Conservation (phyloP, 2,113 vertebrate species). For the Pimephales promelas region DNA sequence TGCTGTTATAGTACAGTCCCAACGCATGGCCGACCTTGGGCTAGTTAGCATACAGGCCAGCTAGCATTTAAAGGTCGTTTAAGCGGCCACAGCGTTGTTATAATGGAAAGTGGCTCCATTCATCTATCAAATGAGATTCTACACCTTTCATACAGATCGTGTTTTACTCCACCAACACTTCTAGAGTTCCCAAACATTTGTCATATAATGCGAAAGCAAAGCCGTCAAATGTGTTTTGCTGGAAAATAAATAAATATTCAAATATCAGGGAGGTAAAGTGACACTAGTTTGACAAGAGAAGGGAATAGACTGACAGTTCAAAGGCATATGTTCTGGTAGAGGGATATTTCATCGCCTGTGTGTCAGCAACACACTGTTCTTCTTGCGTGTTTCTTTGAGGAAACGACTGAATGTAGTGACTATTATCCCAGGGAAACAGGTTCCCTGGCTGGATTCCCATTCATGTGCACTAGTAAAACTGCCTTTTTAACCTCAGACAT, state of each 20-base stretch:
- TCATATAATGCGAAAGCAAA: background rate
- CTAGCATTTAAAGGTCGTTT: conserved; percentile 16
- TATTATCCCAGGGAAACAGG: conserved; percentile 55
- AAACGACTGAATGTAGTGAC: conserved; percentile 55
- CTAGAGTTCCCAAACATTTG: conserved; percentile 1
- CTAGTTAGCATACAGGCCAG: conserved; percentile 40
- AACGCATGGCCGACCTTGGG: conserved; percentile 32
- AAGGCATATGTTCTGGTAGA: conserved; percentile 59
- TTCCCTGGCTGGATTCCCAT: conserved; percentile 54
- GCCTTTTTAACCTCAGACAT: conserved; percentile 44
- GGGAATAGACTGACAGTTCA: conserved; percentile 60
- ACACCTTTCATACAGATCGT: background rate
- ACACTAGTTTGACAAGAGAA: conserved; percentile 44
- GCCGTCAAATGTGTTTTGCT: conserved; percentile 14
- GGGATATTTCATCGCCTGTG: conserved; percentile 54
- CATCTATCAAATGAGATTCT: conserved; percentile 20
- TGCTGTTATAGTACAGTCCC: conserved; percentile 15
- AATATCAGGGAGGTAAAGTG: conserved; percentile 32
- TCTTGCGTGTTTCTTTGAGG: too few species aligned
- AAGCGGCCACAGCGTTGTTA: conserved; percentile 8
- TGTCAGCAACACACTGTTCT: too few species aligned
- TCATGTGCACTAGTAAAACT: conserved; percentile 50
- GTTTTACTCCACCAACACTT: background rate
- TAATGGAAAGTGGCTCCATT: background rate
- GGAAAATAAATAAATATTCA: conserved; percentile 24